Evolutionary conservation across 2,888 invertebrate genomes (phyloP), one percentile per base, ranked within the genome.

Genomic region (Hypsopygia costalis): DNA sequence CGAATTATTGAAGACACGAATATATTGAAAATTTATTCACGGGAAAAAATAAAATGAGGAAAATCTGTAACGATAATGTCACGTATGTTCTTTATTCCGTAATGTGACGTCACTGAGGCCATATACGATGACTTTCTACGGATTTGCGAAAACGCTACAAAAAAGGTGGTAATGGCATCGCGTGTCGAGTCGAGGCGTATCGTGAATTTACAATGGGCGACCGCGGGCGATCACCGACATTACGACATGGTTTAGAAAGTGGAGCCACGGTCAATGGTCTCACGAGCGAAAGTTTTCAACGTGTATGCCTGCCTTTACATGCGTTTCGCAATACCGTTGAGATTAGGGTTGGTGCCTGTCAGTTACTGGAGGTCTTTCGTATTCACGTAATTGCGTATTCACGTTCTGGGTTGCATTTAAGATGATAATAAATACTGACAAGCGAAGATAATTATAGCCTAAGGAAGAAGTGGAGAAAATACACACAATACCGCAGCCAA

Each of bases 221-320:
- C 21, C 49, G 51, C 46, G 72, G 72, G 71, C 82, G 80, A 81
- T 79, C 80, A 74, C 76, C 75, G 76, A 43, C 63, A 76, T 87
- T 87, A 86, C 86, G 78, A 85, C 75, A 85, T 16, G 16, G 16
- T 82, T 85, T 86, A 86, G 88, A 88, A 88, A 88, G 88, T 78
- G 70, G 70, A 69, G 60, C 78, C 85, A 86, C 87, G 87, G 87
- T 83, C 87, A 82, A 75, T 71, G 82, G 82, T 79, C 87, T 62
- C 72, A 69, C 69, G 52, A 68, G 87, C 81, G 87, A 88, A 87
- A 87, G 85, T 86, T 80, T 64, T 51, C 36, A 46, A 34, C 52
- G 56, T 73, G 75, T 73, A 69, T 62, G 64, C 59, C 52, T 52
- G 58, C 58, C 66, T 63, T 67, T 58, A 69, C 69, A 69, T 70